Evolutionary conservation across 2,113 vertebrate species (phyloP), one percentile per base, ranked within the genome.

Genomic region (Passer domesticus): DNA sequence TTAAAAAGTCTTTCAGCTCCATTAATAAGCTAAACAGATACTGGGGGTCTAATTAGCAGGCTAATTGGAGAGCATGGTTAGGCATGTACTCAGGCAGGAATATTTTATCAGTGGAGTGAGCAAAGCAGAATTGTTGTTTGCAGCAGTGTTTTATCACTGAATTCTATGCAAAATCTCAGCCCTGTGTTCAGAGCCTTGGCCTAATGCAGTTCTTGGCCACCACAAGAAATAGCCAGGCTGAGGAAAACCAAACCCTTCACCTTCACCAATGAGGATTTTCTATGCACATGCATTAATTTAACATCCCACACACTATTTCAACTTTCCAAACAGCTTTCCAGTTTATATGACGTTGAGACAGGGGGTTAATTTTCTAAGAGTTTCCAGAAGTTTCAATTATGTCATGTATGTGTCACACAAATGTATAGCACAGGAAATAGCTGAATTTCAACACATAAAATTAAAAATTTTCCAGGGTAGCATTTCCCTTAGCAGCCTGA

Each of bases 401-500:
- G 84, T 96, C 82, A 95, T 89, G 58, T 76, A 63, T 41, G 82
- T 95, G 94, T 92, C 92, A 70, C 37, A 92, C 66, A 67, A 94
- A 85, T 35, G 22, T 74, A 64, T 10, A 69, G 63, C 8, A 4
- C 92, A 97, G 96, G 96, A 98, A 98, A 97, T 96, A 91, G 87
- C 94, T 96, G 89, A 69, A 95, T 97, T 98, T 97, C 93, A 97
- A 87, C 94, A 97, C 92, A 82, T 96, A 94, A 96, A 97, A 96
- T 97, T 93, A 97, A 95, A 95, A 81, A 53, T 82, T 97, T 97
- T 97, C 86, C 83, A 93, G 74, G 20, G 50, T 62, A 94, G 20
- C 58, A 49, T 94, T 97, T 84, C 68, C 62, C 58, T 74, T 56
- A 66, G 33, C 85, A 90, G 68, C 53, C 66, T 83, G 66, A 94